A percentile compares a stretch with the other conserved stretches of the same genome.
phyloP scores from a whole-genome alignment of 1,140 invertebrate genomes.

The Vanessa tameamea region DNA sequence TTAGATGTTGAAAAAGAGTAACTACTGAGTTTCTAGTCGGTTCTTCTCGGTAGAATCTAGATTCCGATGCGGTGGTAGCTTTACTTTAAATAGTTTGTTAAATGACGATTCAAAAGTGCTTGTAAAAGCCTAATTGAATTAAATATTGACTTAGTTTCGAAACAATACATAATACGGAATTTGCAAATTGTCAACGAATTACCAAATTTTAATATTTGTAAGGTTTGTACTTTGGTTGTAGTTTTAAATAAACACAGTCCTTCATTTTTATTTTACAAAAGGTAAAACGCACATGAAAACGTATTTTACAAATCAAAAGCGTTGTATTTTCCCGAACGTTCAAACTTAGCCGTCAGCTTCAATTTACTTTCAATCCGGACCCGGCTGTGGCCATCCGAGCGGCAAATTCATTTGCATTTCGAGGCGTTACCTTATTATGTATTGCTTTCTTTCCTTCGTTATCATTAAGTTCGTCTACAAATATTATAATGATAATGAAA shows the following conservation, averaged over 20 bases:
- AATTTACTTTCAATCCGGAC: conserved; percentile 52
- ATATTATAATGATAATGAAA: conserved; percentile 13
- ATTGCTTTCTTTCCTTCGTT: conserved; percentile 41
- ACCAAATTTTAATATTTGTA: no score
- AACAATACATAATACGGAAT: no score
- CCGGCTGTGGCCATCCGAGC: conserved; percentile 48
- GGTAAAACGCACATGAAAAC: background rate
- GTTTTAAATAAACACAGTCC: background rate
- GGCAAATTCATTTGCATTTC: conserved; percentile 70
- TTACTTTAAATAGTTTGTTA: no score
- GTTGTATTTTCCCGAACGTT: conserved; percentile 9
- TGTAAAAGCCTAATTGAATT: no score
- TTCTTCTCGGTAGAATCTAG: no score
- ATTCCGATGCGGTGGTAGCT: no score
- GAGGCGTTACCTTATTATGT: conserved; percentile 62
- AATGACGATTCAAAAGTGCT: no score
- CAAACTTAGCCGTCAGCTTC: conserved; percentile 38
- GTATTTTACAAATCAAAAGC: conserved; percentile 14
- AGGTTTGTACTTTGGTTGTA: background rate
- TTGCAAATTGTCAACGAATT: no score
- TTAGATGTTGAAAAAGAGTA: no score
- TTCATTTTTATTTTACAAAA: background rate
- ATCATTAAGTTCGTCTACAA: conserved; percentile 37
- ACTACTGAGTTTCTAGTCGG: no score
- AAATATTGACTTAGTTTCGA: no score